Conservation (phyloP, 2,113 vertebrate species). For the Myotis yumanensis region DNA sequence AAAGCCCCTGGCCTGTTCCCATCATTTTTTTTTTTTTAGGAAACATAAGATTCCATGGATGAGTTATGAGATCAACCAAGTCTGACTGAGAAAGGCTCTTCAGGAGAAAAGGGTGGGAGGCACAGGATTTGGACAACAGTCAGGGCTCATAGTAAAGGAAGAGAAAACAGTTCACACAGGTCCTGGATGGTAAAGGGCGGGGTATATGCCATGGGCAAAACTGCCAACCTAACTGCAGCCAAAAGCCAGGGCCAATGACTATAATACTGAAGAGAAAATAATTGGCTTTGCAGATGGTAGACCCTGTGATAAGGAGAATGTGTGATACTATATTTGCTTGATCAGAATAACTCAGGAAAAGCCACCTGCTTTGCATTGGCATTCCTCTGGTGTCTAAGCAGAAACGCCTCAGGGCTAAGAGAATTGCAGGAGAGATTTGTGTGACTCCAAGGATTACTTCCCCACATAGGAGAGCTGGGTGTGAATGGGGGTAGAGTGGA, state of each 20-base stretch:
- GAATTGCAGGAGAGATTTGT: not conserved
- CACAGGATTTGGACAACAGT: not conserved
- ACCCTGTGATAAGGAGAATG: not conserved
- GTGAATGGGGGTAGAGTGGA: not conserved
- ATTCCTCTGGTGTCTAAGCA: not conserved
- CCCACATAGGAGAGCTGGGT: not conserved
- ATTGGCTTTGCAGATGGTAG: not conserved
- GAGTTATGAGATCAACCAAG: not conserved
- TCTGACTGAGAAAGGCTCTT: not conserved
- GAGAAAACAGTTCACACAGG: not conserved
- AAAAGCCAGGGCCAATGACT: not conserved
- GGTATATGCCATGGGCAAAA: not conserved
- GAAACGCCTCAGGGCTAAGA: not conserved
- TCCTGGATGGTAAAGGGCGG: not conserved
- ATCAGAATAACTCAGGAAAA: not conserved
- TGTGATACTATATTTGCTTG: not conserved
- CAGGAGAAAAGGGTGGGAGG: not conserved
- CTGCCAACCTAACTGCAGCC: not conserved
- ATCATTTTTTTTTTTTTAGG: not conserved
- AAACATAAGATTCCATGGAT: not conserved
- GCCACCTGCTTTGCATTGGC: not conserved
- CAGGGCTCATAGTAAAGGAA: not conserved
- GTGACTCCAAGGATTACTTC: not conserved
- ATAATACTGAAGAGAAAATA: not conserved
- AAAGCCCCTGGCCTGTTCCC: not conserved